Base-by-base conservation (phyloP, 2,113 vertebrate genomes). In the Capreolus pygargus region DNA sequence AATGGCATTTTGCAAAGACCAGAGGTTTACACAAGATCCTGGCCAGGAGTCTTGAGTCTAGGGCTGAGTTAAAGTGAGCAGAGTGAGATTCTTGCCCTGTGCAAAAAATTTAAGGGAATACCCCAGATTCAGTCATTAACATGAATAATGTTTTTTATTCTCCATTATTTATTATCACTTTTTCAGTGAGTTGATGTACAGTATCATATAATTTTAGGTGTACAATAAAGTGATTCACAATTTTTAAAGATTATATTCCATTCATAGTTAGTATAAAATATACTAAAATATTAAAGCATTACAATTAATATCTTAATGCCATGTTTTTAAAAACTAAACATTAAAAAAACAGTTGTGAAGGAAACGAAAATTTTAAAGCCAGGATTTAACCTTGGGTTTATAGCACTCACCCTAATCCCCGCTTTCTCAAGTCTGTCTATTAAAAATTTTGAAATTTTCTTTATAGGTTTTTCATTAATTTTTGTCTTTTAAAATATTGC, bases 381-480 rank as follows among this genome's bases (percentile, higher is more conserved):
- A 36, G 16, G 10, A 15, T 87, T 28, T 84, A n/a, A 86, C 2
- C 10, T n/a, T 57, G 19, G 47, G 64, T 30, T 61, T 88, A 5
- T 3, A 27, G 17, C 4, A 60, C 28, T 94, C 2, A 54, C 54
- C 54, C 23, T 82, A 61, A 78, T 19, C 47, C 23, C 11, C 6
- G 7, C 5, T 12, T 30, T 64, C 33, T 23, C 12, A 0, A 85
- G 2, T 88, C 16, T 61, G 12, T 95, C 87, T 54, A 74, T 45
- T 87, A 85, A 61, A 94, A 15, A 16, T 52, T 92, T 78, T 89
- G 13, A 43, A 76, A 54, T 57, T 86, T 96, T 92, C 25, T 60
- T 76, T 57, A 28, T 8, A 92, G 19, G 12, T 36, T 54, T 36
- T 45, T 12, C 47, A 89, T 67, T 83, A 17, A 47, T n/a, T 70